Evolutionary conservation across 2,113 vertebrate genomes (phyloP).

Genomic region (Brachionichthys hirsutus): DNA sequence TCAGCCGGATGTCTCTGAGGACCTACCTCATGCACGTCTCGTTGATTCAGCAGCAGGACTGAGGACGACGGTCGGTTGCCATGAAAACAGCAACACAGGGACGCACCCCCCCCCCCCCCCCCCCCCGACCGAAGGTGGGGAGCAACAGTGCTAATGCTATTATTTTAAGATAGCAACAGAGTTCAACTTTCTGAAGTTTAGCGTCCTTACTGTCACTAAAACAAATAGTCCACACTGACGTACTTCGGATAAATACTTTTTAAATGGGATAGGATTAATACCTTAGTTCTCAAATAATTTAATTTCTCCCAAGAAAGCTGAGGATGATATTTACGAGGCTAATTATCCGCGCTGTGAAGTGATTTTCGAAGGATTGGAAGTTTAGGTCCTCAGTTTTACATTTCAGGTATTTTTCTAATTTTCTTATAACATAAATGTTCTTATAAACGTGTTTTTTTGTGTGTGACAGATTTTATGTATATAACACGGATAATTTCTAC

Average conservation of each 20-base stretch:
- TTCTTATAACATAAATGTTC: not conserved
- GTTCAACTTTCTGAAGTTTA: slow-evolving; percentile 25
- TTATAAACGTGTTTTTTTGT: too few relatives aligned
- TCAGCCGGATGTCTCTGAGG: too few relatives aligned
- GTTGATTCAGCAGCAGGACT: not conserved
- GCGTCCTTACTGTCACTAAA: not conserved
- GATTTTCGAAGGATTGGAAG: slow-evolving; percentile 13
- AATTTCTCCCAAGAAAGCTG: not conserved
- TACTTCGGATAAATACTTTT: not conserved
- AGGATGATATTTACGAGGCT: slow-evolving; percentile 1
- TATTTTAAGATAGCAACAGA: not conserved
- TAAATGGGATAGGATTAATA: not conserved
- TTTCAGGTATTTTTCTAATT: slow-evolving; percentile 26
- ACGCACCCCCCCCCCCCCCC: slow-evolving; percentile 30
- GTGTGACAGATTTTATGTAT: too few relatives aligned
- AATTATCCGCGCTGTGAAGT: slow-evolving; percentile 24
- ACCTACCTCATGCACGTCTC: too few relatives aligned
- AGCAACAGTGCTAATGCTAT: not conserved
- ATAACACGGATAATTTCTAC: too few relatives aligned
- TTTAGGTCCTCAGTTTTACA: not conserved
- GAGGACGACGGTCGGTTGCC: slow-evolving; percentile 52
- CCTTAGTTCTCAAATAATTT: not conserved
- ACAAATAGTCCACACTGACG: too few relatives aligned
- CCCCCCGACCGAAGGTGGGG: too few relatives aligned
- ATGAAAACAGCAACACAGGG: slow-evolving; percentile 59